Percentiles rank a stretch among this genome's conserved stretches.
Conservation (phyloP, 2,888 invertebrate genomes). For the Trissonchulus sp. region DNA sequence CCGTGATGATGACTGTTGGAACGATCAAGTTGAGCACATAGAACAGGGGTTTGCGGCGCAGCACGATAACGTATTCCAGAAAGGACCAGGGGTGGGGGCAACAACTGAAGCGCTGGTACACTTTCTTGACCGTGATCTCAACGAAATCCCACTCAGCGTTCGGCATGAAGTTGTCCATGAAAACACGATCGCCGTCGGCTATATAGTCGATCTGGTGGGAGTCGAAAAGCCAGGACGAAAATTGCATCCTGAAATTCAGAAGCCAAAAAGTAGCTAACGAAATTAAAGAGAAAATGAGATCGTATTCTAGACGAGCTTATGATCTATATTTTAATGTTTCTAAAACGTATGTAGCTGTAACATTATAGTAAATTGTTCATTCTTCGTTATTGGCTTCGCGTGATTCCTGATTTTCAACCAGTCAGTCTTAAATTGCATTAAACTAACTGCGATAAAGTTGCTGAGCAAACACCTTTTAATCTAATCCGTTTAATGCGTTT, state of each 20-base stretch:
- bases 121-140: conserved; percentile 6
- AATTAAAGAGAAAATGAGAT: too few species aligned
- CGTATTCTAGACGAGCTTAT: too few species aligned
- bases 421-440: too few species aligned
- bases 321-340: too few species aligned
- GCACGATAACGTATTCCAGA: conserved; percentile 44
- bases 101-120: conserved; percentile 43
- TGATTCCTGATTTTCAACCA: too few species aligned
- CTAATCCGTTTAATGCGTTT: too few species aligned
- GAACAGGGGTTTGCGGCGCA: conserved; percentile 48
- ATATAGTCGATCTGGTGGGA: conserved; percentile 25
- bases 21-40: conserved; percentile 39
- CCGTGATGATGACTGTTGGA: conserved; percentile 21
- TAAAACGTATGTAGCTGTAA: too few species aligned
- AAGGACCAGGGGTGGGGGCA: conserved; percentile 50
- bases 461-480: too few species aligned
- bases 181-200: not conserved
- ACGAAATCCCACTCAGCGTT: conserved; percentile 49
- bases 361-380: too few species aligned
- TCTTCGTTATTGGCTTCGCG: too few species aligned
- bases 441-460: too few species aligned
- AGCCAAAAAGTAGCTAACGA: too few species aligned
- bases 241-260: conserved; percentile 17
- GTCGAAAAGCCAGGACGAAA: conserved; percentile 30
- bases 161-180: conserved; percentile 39